These are phyloP conservation scores for Salarias fasciatus DNA, from an alignment of 2,797 vertebrate genomes.

Conservation along the genomic window DNA sequence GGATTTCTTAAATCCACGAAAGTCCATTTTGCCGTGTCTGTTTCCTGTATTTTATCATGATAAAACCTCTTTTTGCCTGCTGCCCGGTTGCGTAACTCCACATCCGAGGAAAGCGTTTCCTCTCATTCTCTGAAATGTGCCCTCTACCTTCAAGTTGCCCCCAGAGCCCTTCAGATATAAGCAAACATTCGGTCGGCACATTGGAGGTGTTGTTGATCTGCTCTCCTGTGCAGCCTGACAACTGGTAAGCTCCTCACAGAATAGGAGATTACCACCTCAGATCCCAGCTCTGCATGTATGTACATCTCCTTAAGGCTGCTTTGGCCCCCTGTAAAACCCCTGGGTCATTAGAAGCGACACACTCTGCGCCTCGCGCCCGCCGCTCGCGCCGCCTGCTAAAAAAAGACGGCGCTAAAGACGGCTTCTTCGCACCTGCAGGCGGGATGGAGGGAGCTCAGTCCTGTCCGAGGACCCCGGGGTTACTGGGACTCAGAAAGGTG, in stretches of 20 bases:
- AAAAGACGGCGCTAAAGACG: no score
- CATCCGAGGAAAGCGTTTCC: no score
- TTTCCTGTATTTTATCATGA: slow-evolving; percentile 20
- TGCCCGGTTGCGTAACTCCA: no score
- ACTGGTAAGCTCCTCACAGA: slow-evolving; percentile 75
- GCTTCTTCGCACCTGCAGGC: no score
- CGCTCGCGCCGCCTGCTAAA: no score
- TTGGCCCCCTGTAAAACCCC: slow-evolving; percentile 62
- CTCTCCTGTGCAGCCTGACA: slow-evolving; percentile 66
- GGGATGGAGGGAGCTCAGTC: no score
- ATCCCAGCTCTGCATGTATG: slow-evolving; percentile 79
- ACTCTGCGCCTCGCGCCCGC: no score
- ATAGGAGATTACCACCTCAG: slow-evolving; percentile 73
- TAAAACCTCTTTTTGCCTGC: no score
- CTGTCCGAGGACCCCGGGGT: neutral
- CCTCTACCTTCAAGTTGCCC: slow-evolving; percentile 15
- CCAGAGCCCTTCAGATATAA: slow-evolving; percentile 8
- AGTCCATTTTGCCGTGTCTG: no score
- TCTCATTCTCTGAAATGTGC: no score
- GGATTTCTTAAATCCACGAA: no score
- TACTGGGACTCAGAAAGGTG: neutral
- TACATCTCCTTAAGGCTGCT: slow-evolving; percentile 76
- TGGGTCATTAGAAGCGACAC: slow-evolving; percentile 68
- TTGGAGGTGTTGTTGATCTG: slow-evolving; percentile 53
- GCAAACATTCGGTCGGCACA: slow-evolving; percentile 32